Evolutionary conservation across 2,113 vertebrate species (phyloP).

Genomic region (Indicator maculatus): DNA sequence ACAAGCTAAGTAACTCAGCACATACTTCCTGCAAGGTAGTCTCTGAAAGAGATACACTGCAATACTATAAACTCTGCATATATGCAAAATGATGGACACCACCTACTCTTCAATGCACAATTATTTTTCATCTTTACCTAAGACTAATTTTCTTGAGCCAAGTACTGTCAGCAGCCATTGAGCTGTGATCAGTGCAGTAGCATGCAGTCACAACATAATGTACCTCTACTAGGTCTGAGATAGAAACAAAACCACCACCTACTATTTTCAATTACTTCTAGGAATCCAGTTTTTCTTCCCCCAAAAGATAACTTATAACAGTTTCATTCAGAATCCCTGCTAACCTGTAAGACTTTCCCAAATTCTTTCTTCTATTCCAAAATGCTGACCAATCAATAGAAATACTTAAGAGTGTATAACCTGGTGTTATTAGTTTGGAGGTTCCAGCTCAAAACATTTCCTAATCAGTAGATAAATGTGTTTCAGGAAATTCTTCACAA

Average conservation of each 20-base stretch:
- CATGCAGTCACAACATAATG: not conserved
- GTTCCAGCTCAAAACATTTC: not conserved
- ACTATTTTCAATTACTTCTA: not conserved
- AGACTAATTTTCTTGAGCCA: not conserved
- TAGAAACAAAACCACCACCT: not conserved
- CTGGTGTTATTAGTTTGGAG: not conserved
- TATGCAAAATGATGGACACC: not conserved
- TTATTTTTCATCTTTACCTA: not conserved
- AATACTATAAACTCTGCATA: not conserved
- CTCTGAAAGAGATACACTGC: not conserved
- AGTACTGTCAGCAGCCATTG: not conserved
- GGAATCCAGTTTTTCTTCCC: not conserved
- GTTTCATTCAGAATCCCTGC: not conserved
- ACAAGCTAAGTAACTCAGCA: not conserved
- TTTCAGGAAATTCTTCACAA: not conserved
- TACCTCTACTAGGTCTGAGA: not conserved
- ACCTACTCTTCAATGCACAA: not conserved
- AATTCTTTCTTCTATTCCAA: not conserved
- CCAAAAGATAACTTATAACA: not conserved
- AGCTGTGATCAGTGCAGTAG: not conserved
- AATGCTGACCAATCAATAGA: not conserved
- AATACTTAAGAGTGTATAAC: not conserved
- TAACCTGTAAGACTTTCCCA: not conserved
- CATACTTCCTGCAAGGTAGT: not conserved
- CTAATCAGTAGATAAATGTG: not conserved